These are phyloP conservation scores for Stichopus chloronotus DNA, from an alignment of 35 echinoderm and acorn worm species.

Conservation along the genomic window DNA sequence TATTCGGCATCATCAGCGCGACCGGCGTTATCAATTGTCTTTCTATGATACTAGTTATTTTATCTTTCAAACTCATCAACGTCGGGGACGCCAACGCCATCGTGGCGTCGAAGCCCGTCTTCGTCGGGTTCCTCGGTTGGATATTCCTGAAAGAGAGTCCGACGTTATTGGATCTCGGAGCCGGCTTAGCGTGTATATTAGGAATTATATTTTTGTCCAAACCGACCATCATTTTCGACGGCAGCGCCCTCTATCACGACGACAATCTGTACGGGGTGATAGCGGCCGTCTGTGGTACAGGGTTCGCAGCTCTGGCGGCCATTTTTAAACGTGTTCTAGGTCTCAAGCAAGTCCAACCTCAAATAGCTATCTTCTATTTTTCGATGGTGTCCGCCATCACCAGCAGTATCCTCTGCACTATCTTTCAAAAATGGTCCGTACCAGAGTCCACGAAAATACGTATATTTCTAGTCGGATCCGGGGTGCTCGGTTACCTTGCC, in stretches of 20 bases:
- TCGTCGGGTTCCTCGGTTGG: slow-evolving; percentile 48
- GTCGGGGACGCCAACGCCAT: slow-evolving; percentile 55
- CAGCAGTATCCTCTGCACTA: slow-evolving; percentile 24
- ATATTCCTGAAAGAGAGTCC: slow-evolving; percentile 45
- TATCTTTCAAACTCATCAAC: slow-evolving; percentile 53
- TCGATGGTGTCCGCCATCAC: slow-evolving; percentile 43
- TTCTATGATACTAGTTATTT: slow-evolving; percentile 53
- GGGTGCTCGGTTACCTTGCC: slow-evolving; percentile 35
- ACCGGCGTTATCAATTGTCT: slow-evolving; percentile 42
- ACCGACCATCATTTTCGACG: slow-evolving; percentile 40
- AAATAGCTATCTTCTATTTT: slow-evolving; percentile 55
- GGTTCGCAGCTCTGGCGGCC: slow-evolving; percentile 27
- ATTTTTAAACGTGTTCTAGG: slow-evolving; percentile 45
- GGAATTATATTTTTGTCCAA: slow-evolving; percentile 49
- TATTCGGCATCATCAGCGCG: slow-evolving; percentile 4
- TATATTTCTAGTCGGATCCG: slow-evolving; percentile 35
- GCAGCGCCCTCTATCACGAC: slow-evolving; percentile 28
- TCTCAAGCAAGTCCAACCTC: slow-evolving; percentile 37
- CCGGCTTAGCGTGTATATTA: slow-evolving; percentile 1
- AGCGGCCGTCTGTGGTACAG: slow-evolving; percentile 19
- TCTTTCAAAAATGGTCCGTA: slow-evolving; percentile 22
- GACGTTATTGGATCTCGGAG: slow-evolving; percentile 25
- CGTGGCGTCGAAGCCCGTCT: slow-evolving; percentile 48
- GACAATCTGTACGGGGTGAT: slow-evolving; percentile 46
- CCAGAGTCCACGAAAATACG: slow-evolving; percentile 39